Conservation (phyloP, 2,797 vertebrate species). For the Ptychadena robeensis region DNA sequence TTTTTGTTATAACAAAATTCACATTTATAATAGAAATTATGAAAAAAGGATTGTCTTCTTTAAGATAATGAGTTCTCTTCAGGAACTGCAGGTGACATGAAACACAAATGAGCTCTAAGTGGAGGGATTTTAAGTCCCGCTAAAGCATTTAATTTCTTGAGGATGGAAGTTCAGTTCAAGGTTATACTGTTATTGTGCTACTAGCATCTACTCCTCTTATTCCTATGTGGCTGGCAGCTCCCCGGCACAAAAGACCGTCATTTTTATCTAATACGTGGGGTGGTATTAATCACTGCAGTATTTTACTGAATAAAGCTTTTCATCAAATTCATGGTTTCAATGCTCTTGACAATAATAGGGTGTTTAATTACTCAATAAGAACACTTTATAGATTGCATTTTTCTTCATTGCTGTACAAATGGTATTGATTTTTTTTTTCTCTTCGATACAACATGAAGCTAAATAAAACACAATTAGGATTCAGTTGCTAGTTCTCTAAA, state of each 20-base stretch:
- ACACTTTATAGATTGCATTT: slow-evolving; percentile 94
- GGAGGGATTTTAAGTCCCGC: slow-evolving; percentile 85
- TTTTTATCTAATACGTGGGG: slow-evolving; percentile 82
- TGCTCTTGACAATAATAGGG: slow-evolving; percentile 95
- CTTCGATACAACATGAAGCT: slow-evolving; percentile 90
- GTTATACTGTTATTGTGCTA: slow-evolving; percentile 86
- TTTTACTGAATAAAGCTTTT: slow-evolving; percentile 88
- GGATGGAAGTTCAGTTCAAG: slow-evolving; percentile 87
- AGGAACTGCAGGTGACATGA: slow-evolving; percentile 81
- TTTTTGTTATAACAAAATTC: slow-evolving; percentile 80
- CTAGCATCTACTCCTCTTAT: slow-evolving; percentile 78
- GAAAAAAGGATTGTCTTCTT: slow-evolving; percentile 79
- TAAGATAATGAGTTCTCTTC: slow-evolving; percentile 85
- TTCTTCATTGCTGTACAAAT: slow-evolving; percentile 92
- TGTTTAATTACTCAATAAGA: slow-evolving; percentile 99
- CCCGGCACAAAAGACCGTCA: slow-evolving; percentile 84
- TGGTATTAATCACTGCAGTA: slow-evolving; percentile 90
- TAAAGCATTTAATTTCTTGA: slow-evolving; percentile 85
- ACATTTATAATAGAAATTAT: slow-evolving; percentile 83
- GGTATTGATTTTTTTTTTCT: slow-evolving; percentile 89
- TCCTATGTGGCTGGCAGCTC: slow-evolving; percentile 78
- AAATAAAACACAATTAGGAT: slow-evolving; percentile 94
- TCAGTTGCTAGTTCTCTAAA: slow-evolving; percentile 77
- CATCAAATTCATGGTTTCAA: slow-evolving; percentile 96
- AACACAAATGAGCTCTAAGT: slow-evolving; percentile 85